Evolutionary conservation across 2,113 vertebrate species (phyloP).

Genomic region (Hylia prasina): DNA sequence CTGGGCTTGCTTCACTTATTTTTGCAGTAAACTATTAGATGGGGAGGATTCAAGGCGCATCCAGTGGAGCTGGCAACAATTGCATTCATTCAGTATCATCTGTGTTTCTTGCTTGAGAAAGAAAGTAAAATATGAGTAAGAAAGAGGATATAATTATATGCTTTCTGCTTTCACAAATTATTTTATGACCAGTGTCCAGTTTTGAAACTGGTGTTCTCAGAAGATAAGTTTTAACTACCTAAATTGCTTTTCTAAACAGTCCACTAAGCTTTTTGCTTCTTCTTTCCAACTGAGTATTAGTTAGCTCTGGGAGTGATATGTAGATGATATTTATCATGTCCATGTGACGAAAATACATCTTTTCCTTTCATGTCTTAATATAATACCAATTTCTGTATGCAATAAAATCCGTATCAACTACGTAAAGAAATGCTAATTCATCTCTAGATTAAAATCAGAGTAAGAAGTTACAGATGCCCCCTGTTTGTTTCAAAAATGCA

Average conservation of each 20-base stretch:
- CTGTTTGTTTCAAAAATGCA: neutral
- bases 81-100: neutral
- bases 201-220: neutral
- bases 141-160: neutral
- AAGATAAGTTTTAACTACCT: neutral
- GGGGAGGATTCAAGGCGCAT: neutral
- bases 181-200: neutral
- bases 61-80: neutral
- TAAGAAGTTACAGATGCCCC: neutral
- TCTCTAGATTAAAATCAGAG: neutral
- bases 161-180: neutral
- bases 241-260: neutral
- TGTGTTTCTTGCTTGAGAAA: neutral
- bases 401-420: neutral
- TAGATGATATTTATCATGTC: neutral
- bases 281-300: neutral
- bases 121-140: neutral
- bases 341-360: neutral
- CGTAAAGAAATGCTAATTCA: neutral
- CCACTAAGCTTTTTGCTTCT: neutral
- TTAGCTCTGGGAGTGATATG: neutral
- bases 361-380: neutral
- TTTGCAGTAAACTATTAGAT: neutral
- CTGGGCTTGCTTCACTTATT: neutral
- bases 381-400: neutral